Evolutionary conservation across 2,113 vertebrate genomes (phyloP), one percentile per base, ranked within the genome.

Genomic region (Amphiprion percula): DNA sequence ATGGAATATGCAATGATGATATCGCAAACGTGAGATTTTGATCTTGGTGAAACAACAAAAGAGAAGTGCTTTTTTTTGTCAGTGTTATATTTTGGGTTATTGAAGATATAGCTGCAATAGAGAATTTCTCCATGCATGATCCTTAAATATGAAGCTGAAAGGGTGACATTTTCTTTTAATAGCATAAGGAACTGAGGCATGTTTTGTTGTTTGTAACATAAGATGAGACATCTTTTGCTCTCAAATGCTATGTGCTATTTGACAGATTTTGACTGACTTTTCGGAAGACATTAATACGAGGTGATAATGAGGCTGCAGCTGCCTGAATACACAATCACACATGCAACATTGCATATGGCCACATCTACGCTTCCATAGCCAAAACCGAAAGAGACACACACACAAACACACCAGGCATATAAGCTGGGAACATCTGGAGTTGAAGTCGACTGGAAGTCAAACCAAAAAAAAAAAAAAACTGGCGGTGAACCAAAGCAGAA

Each of bases 381-480:
- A 63, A 56, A 67, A 68, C 49, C 28, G 50, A 75, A 58, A 53
- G 59, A 50, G 74, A 54, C 77, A 59, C 1, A 71, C 56, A 63
- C 62, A 77, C 56, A 79, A 62, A 78, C 78, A 77, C 68, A 80
- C 68, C 59, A 71, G 54, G 75, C 77, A 26, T 64, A 66, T 72
- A 82, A 30, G 55, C 77, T 58, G 77, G 61, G 84, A 94, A 95
- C 93, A 95, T 94, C 94, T 94, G 94, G 91, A 92, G 70, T 76
- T 74, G 77, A 91, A 92, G 89, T 92, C 88, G 62, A 89, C 49
- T 85, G 84, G 91, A 90, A 92, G 91, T 92, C 93, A 92, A 89
- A 88, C 72, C 68, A 75, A 78, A 83, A 83, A 72, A 21, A 21
- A 21, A 21, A 21, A 21, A 65, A 75, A 78, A 83, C 86, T 92